Base-by-base conservation (phyloP, 2,888 invertebrate species). In the Orthosia gracilis region DNA sequence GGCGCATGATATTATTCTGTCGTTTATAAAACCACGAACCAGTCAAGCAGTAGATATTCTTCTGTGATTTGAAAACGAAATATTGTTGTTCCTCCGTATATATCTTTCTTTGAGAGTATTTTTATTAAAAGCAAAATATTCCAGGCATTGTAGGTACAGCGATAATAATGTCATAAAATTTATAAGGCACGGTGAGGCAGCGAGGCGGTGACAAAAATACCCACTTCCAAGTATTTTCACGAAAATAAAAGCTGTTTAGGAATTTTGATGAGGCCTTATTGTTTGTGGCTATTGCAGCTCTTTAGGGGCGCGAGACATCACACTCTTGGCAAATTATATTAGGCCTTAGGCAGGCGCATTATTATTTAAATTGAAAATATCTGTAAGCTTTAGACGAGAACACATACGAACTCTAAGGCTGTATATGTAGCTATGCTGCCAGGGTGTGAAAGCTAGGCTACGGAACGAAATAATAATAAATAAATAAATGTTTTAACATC, bases 101-200 rank as follows among this genome's bases (percentile, higher is more conserved):
- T 7, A 54, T 54, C 0, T 68, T 67, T 55, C 2, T 1, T 66
- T 54, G 26, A 18, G 12, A 62, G 18, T 23, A 50, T 55, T 68
- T 61, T 50, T 55, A 69, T 26, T 59, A 50, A 50, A 78, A 84
- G 11, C 47, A 67, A 64, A 80, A 69, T 64, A 80, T 74, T 57
- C 5, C 15, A 62, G 49, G 21, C 55, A 15, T 64, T 80, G 31
- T 80, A n/a, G n/a, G n/a, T n/a, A 61, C 69, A 13, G 45, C 49
- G 69, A 80, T 64, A 80, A 84, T 69, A 83, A 80, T 52, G 66
- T 64, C 68, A 47, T 58, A 63, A 73, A 21, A 63, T 66, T 69
- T 17, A 54, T 18, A 67, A 59, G 17, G 45, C 47, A 59, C 40
- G 40, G 9, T 40, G 40, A 40, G 40, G 40, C 7, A 9, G 40